Conservation (phyloP, 2,888 invertebrate species). For the Diabrotica balteata region DNA sequence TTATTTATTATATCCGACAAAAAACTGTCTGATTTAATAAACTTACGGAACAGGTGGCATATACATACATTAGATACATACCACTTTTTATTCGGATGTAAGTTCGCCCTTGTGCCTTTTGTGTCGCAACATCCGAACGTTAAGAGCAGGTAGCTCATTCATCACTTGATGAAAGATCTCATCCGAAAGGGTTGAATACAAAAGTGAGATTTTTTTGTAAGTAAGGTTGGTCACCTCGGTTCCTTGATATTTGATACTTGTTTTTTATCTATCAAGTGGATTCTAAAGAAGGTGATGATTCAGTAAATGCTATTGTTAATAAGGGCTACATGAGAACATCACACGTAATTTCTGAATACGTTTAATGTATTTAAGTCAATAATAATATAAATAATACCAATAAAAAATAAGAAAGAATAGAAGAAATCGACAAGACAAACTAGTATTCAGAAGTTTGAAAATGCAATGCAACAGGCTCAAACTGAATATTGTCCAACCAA, state of each 20-base stretch:
- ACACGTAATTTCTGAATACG: no score
- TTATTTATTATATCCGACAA: neutral
- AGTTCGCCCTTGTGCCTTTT: slow-evolving; percentile 21
- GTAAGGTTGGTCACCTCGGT: slow-evolving; percentile 10
- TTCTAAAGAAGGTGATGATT: slow-evolving; percentile 14
- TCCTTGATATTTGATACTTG: slow-evolving; percentile 8
- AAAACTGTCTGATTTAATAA: slow-evolving; percentile 9
- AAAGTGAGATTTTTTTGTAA: slow-evolving; percentile 22
- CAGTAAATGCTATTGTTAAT: neutral
- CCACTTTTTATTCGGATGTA: slow-evolving; percentile 12
- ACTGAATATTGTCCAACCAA: no score
- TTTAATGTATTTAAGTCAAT: no score
- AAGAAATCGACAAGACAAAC: no score
- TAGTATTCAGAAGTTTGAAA: no score
- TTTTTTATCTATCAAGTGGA: neutral
- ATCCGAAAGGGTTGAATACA: slow-evolving; percentile 26
- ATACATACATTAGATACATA: slow-evolving; percentile 11
- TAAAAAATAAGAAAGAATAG: no score
- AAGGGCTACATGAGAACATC: no score
- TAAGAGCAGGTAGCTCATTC: slow-evolving; percentile 34
- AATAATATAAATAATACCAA: no score
- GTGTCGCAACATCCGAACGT: slow-evolving; percentile 31
- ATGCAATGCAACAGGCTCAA: no score
- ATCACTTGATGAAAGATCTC: slow-evolving; percentile 29
- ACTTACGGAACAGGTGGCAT: slow-evolving; percentile 9